A percentile compares a stretch with the other conserved stretches of the same genome.
Conservation (phyloP, 2,113 vertebrate genomes). For the Calyptommatus sinebrachiatus region DNA sequence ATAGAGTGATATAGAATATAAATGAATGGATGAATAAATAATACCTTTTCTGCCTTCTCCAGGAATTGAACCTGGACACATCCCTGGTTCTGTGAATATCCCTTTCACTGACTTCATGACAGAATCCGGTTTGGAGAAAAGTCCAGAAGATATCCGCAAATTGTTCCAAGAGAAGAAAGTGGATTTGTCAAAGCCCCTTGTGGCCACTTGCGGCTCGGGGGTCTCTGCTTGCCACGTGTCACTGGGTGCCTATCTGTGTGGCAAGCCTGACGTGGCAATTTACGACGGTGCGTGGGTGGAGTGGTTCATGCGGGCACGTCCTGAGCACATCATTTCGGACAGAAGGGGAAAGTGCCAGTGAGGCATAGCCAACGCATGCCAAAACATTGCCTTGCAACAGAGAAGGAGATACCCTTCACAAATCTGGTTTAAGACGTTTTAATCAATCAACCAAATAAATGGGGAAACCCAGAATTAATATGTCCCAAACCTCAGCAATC, state of each 20-base stretch:
- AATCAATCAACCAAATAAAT: too few species aligned
- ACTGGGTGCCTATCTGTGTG: conserved; percentile 86
- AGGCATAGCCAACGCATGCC: conserved; percentile 21
- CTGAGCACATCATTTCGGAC: conserved; percentile 85
- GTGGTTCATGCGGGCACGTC: conserved; percentile 86
- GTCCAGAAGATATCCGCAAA: conserved; percentile 70
- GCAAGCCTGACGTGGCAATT: conserved; percentile 78
- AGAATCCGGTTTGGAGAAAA: conserved; percentile 78
- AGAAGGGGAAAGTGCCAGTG: conserved; percentile 77
- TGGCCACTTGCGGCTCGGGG: conserved; percentile 87
- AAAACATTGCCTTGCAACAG: conserved; percentile 46
- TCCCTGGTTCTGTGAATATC: conserved; percentile 82
- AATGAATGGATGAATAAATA: too few species aligned
- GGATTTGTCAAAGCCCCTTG: conserved; percentile 80
- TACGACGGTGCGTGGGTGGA: conserved; percentile 93
- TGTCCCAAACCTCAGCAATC: too few species aligned
- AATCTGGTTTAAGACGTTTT: conserved; percentile 28
- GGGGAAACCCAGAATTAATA: too few species aligned
- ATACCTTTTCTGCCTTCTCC: neutral
- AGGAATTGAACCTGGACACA: conserved; percentile 90
- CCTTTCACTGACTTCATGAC: conserved; percentile 86
- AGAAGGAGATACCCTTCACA: conserved; percentile 24
- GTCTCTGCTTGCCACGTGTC: conserved; percentile 89
- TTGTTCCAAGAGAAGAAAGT: conserved; percentile 81
- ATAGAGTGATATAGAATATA: too few species aligned